Evolutionary conservation across 2,113 vertebrate genomes (phyloP), one percentile per base, ranked within the genome.

Genomic region (Scophthalmus maximus): DNA sequence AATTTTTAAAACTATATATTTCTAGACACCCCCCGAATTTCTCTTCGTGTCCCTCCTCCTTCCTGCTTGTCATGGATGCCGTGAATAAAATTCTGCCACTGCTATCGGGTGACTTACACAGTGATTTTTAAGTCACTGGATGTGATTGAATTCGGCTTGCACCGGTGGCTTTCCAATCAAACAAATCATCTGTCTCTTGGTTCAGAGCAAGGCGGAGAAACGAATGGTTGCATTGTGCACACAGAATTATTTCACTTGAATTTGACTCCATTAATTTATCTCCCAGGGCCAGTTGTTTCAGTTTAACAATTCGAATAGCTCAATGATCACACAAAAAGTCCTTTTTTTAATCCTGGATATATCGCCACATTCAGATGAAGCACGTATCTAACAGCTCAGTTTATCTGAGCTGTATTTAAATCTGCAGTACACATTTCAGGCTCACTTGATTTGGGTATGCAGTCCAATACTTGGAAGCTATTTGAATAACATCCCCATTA

Each of bases 81-180:
- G 50, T 50, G 40, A 77, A 70, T 83, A 58, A 79, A 73, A 71
- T 44, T 44, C 62, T 9, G 53, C 56, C 14, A 0, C n/a, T 66
- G 52, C 74, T 23, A 34, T 29, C 42, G 25, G 23, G 36, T 70
- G 62, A 42, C 73, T 70, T 58, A 47, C 44, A 17, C 60, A n/a
- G n/a, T 32, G 63, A 29, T 62, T 68, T 76, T 77, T 66, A 71
- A 79, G 81, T 78, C 64, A 50, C 71, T 44, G 61, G 50, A 63
- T 50, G 47, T 70, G 75, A 88, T 79, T 84, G 74, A 75, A 78
- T 83, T 87, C 3, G 72, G 78, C 67, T 59, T 70, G 83, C 83
- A 62, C 61, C 25, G 20, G 27, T 73, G 70, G 62, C 64, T 87
- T 84, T 51, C 72, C 83, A 70, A 83, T 87, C 71, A 81, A 84